Evolutionary conservation across 2,113 vertebrate species (phyloP).

Genomic region (Salvelinus namaycush): DNA sequence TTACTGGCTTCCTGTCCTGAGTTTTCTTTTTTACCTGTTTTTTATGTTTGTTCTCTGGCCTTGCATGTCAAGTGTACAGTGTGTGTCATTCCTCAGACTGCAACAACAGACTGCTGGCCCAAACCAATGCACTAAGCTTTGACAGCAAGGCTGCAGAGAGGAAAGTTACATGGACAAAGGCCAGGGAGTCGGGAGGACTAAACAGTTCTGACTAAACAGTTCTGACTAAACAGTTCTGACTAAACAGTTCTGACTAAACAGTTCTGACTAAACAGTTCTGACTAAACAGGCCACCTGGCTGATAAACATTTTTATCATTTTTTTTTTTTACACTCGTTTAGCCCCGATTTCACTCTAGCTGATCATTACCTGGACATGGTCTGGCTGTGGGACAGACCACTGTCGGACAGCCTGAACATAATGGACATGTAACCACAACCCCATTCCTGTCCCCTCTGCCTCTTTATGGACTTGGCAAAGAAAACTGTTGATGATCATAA

Average conservation of each 20-base stretch:
- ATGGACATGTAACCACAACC: conserved; percentile 27
- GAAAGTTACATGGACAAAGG: conserved; percentile 31
- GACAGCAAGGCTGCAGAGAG: conserved; percentile 24
- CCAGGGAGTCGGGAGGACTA: conserved; percentile 8
- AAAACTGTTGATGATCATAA: not conserved
- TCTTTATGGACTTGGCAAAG: conserved; percentile 54
- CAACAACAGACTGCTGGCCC: conserved; percentile 32
- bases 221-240: conserved; percentile 19
- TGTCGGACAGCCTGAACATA: conserved; percentile 13
- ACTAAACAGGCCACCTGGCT: not conserved
- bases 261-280: too few species aligned
- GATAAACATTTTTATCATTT: not conserved
- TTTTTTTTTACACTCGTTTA: not conserved
- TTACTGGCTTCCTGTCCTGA: conserved; percentile 35
- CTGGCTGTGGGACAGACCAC: conserved; percentile 20
- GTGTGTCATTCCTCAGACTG: conserved; percentile 69
- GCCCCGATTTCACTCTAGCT: conserved; percentile 10
- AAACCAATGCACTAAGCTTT: conserved; percentile 47
- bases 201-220: conserved; percentile 23
- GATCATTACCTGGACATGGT: conserved; percentile 38
- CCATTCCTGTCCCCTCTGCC: conserved; percentile 34
- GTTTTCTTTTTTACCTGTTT: not conserved
- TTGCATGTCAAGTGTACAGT: conserved; percentile 76
- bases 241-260: too few species aligned
- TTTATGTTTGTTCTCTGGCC: conserved; percentile 56